A percentile compares a stretch with the other conserved stretches of the same genome.
Evolutionary conservation across 1,140 invertebrate species (phyloP).

Genomic region (Scaptodrosophila lebanonensis): DNA sequence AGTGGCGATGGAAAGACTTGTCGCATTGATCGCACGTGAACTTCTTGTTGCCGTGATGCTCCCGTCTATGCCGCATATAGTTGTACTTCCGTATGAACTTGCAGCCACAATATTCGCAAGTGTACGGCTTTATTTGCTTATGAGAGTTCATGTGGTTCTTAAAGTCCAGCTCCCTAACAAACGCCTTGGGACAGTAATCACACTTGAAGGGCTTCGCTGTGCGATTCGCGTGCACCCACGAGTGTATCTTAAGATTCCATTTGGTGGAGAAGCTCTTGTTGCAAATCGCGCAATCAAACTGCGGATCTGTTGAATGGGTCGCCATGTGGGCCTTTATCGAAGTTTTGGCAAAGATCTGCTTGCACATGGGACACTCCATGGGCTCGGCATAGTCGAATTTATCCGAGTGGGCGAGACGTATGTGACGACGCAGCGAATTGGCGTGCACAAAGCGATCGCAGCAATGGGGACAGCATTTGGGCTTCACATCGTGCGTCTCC

Average conservation of each 20-base stretch:
- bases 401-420: conserved; percentile 87
- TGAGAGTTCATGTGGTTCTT: conserved; percentile 91
- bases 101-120: conserved; percentile 94
- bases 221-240: conserved; percentile 91
- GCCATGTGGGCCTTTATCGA: conserved; percentile 89
- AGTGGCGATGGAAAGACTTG: conserved; percentile 90
- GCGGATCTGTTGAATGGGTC: conserved; percentile 83
- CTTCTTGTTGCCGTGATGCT: conserved; percentile 92
- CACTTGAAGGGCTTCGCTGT: conserved; percentile 92
- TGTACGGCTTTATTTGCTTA: conserved; percentile 88
- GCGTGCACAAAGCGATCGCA: conserved; percentile 90
- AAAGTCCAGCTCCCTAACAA: conserved; percentile 87
- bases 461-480: conserved; percentile 89
- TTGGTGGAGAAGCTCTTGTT: conserved; percentile 91
- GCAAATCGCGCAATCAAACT: conserved; percentile 88
- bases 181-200: conserved; percentile 88
- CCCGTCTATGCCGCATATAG: conserved; percentile 91
- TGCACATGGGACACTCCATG: conserved; percentile 88
- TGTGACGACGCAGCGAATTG: conserved; percentile 88
- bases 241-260: conserved; percentile 92
- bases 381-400: conserved; percentile 85
- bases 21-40: conserved; percentile 92
- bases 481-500: conserved; percentile 88
- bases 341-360: conserved; percentile 86
- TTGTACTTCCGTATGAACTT: conserved; percentile 96